A percentile compares a stretch with the other conserved stretches of the same genome.
Conservation (phyloP, 2,797 vertebrate genomes). For the Pyrocephalus nanus region DNA sequence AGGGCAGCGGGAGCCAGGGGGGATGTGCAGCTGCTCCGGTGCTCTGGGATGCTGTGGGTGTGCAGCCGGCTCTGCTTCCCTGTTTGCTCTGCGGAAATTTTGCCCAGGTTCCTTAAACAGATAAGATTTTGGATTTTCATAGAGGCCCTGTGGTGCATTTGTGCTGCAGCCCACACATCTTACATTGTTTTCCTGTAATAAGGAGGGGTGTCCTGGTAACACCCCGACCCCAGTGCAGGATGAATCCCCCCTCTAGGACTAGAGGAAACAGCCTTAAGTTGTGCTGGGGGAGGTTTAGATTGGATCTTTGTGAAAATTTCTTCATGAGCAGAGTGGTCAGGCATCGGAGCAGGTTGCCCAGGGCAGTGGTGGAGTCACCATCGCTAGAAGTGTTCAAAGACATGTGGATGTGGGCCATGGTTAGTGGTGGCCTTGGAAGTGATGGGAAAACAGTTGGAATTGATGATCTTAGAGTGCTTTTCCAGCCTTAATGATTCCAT, state of each 20-base stretch:
- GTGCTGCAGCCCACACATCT: neutral
- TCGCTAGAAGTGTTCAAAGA: neutral
- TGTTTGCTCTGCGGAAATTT: neutral
- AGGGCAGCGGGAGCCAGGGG: neutral
- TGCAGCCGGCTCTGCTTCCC: neutral
- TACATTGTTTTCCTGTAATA: neutral
- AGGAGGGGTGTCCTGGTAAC: neutral
- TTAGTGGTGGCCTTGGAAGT: neutral
- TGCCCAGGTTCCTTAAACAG: neutral
- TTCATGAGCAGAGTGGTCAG: neutral
- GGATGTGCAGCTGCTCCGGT: neutral
- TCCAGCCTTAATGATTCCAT: neutral
- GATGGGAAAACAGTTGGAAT: neutral
- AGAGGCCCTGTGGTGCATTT: neutral
- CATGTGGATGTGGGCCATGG: neutral
- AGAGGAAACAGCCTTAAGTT: neutral
- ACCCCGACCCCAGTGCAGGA: neutral
- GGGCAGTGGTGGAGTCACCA: neutral
- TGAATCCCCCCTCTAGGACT: neutral
- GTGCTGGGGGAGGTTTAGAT: neutral
- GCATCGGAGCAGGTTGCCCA: neutral
- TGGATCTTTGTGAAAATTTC: neutral
- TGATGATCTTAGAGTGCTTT: neutral
- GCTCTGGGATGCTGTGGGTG: rapidly evolving
- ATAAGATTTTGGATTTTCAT: neutral